Evolutionary conservation across 92 coral and sea anemone species (phyloP).

Genomic region (Montipora capitata): DNA sequence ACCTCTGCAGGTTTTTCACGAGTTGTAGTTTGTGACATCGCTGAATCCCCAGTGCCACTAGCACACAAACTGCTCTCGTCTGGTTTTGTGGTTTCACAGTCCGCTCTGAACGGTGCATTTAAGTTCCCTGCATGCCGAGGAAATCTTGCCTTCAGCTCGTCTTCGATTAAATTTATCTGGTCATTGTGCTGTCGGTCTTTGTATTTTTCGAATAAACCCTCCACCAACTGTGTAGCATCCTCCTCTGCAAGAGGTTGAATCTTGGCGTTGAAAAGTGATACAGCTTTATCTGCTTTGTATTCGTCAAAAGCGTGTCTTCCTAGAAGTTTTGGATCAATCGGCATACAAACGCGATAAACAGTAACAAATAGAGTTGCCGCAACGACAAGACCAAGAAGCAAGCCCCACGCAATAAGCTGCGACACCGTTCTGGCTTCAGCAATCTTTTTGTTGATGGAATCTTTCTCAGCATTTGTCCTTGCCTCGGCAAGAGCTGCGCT

Average conservation of each 20-base stretch:
- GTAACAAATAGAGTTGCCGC: slow-evolving; percentile 74
- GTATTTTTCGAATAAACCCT: slow-evolving; percentile 66
- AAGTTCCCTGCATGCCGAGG: slow-evolving; percentile 74
- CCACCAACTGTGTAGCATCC: slow-evolving; percentile 63
- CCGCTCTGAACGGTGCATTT: slow-evolving; percentile 41
- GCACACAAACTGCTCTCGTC: neutral
- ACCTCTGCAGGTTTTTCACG: neutral
- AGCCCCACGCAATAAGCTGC: slow-evolving; percentile 82
- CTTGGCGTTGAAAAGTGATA: slow-evolving; percentile 73
- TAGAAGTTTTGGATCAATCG: slow-evolving; percentile 45
- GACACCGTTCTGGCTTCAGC: slow-evolving; percentile 68
- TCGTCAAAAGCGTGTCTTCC: slow-evolving; percentile 66
- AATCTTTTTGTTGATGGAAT: slow-evolving; percentile 47
- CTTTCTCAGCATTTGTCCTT: slow-evolving; percentile 56
- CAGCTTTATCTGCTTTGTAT: slow-evolving; percentile 79
- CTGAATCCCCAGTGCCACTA: neutral
- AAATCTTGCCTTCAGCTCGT: slow-evolving; percentile 57
- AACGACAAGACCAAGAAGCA: slow-evolving; percentile 64
- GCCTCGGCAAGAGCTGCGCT: slow-evolving; percentile 58
- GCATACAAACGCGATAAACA: slow-evolving; percentile 68
- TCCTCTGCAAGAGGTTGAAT: slow-evolving; percentile 78
- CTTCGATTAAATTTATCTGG: slow-evolving; percentile 55
- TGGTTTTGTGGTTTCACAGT: neutral
- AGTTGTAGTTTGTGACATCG: neutral
- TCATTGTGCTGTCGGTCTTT: slow-evolving; percentile 64